phyloP scores from a whole-genome alignment of 1,140 invertebrate genomes.

The Yoshiicerus persimilis region DNA sequence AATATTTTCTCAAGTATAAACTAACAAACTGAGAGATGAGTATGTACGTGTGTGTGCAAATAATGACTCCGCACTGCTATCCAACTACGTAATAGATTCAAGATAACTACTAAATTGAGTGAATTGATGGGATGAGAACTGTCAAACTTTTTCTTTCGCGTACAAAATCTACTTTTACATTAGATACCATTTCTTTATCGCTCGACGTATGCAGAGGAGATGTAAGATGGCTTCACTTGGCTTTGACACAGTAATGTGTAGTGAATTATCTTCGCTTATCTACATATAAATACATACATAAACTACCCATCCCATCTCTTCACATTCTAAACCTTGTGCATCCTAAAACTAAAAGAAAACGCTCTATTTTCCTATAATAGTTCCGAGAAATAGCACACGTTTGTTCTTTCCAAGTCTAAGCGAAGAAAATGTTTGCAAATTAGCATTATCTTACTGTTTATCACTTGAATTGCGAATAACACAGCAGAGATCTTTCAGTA shows the following conservation, averaged over 20 bases:
- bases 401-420: no score
- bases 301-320: not conserved
- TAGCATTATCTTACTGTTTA: not conserved
- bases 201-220: no score
- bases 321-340: not conserved
- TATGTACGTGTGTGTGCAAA: not conserved
- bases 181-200: not conserved
- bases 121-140: slow-evolving; percentile 18
- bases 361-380: not conserved
- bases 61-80: not conserved
- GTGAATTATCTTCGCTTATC: not conserved
- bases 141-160: not conserved
- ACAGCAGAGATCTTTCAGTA: not conserved
- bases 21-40: not conserved
- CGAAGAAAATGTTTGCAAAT: not conserved
- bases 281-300: not conserved
- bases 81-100: not conserved
- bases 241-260: not conserved
- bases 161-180: not conserved
- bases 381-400: no score
- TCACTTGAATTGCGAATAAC: not conserved
- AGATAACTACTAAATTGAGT: not conserved
- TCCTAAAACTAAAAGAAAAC: not conserved
- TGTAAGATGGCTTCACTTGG: not conserved
- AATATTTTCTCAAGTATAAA: not conserved